A percentile compares a stretch with the other conserved stretches of the same genome.
These are phyloP conservation scores for Tokudaia tokunoshimensis DNA, from an alignment of 2,797 vertebrate genomes.

Conservation along the genomic window DNA sequence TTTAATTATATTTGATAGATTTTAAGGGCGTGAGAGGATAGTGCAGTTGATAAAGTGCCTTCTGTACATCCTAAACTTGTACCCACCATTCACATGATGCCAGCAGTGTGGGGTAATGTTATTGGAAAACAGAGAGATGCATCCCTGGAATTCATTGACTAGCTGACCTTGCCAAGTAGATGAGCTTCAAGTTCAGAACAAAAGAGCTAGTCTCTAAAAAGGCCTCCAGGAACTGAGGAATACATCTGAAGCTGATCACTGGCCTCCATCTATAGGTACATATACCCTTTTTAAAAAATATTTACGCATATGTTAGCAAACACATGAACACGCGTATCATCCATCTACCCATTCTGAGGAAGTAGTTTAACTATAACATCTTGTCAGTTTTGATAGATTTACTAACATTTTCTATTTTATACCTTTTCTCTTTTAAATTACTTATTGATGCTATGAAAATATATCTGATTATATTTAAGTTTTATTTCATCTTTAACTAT, in stretches of 20 bases:
- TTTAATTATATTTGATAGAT: not conserved
- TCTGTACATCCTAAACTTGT: not conserved
- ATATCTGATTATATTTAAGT: constrained; percentile 7
- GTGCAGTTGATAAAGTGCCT: not conserved
- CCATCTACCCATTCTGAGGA: not conserved
- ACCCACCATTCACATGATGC: not conserved
- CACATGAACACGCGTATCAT: not conserved
- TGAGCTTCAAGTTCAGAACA: not conserved
- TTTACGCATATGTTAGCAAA: not conserved
- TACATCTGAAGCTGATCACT: not conserved
- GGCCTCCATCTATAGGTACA: not conserved
- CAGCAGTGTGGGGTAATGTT: rapidly evolving
- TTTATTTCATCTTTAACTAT: not conserved
- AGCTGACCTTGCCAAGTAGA: not conserved
- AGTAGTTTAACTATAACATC: constrained; percentile 11
- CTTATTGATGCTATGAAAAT: not conserved
- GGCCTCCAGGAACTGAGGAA: not conserved
- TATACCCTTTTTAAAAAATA: too few species aligned
- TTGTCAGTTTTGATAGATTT: not conserved
- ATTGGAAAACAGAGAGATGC: not conserved
- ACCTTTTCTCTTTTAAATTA: not conserved
- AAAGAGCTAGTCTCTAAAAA: not conserved
- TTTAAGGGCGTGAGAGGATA: not conserved
- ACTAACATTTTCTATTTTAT: constrained; percentile 12
- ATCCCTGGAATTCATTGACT: not conserved